A percentile compares a stretch with the other conserved stretches of the same genome.
phyloP scores from a whole-genome alignment of 2,797 vertebrate species.

The Amniataba percoides region DNA sequence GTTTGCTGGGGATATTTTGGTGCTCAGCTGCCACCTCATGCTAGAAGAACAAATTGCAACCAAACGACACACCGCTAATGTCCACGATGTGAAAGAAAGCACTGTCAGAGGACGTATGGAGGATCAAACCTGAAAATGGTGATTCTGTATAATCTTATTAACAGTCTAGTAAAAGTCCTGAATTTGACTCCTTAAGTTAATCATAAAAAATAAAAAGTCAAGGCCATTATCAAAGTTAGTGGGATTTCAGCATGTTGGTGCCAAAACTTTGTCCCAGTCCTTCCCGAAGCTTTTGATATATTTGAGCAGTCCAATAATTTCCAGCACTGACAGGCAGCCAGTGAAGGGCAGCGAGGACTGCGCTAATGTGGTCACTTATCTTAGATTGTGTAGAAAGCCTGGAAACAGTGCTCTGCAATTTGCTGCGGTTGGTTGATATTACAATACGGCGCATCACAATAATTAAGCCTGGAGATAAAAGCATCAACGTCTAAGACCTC shows the following conservation, averaged over 20 bases:
- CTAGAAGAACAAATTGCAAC: slow-evolving; percentile 57
- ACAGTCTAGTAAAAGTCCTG: not conserved
- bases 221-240: not conserved
- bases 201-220: not conserved
- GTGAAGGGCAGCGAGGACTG: slow-evolving; percentile 5
- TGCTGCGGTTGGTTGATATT: slow-evolving; percentile 21
- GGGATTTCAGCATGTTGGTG: not conserved
- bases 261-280: not conserved
- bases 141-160: no score
- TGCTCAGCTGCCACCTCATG: slow-evolving; percentile 68
- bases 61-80: not conserved
- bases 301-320: not conserved
- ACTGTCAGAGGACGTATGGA: slow-evolving; percentile 13
- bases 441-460: slow-evolving; percentile 8
- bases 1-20: slow-evolving; percentile 40
- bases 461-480: slow-evolving; percentile 42
- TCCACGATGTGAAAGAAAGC: slow-evolving; percentile 16
- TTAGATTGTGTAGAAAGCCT: slow-evolving; percentile 13
- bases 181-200: not conserved
- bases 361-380: slow-evolving; percentile 12
- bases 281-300: not conserved
- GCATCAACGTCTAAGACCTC: slow-evolving; percentile 16
- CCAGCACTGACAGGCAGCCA: not conserved
- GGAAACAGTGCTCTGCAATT: slow-evolving; percentile 9
- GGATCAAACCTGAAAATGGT: not conserved